These are phyloP conservation scores for Escarpia spicata DNA, from an alignment of 2,888 invertebrate genomes.

Conservation along the genomic window DNA sequence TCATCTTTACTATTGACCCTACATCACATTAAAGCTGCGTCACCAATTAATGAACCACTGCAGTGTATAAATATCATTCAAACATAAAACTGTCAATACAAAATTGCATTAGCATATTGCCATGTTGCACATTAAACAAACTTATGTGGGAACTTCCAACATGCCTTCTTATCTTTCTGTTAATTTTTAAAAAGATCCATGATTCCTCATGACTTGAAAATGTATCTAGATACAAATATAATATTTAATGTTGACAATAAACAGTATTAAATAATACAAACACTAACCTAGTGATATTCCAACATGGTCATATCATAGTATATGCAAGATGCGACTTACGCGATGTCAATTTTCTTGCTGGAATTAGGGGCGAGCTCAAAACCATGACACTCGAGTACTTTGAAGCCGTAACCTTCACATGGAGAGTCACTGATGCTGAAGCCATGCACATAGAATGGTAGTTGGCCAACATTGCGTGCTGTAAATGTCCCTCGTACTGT, in stretches of 20 bases:
- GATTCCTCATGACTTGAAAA: neutral
- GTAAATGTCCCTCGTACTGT: conserved; percentile 84
- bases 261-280: neutral
- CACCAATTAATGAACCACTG: too few species aligned
- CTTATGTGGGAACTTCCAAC: neutral
- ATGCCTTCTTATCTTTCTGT: neutral
- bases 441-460: conserved; percentile 80
- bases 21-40: neutral
- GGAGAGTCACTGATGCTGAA: conserved; percentile 74
- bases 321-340: conserved; percentile 64
- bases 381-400: conserved; percentile 57
- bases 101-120: neutral
- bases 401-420: conserved; percentile 76
- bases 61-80: too few species aligned
- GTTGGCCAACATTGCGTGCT: conserved; percentile 89
- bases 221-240: neutral
- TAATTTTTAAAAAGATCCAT: neutral
- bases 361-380: conserved; percentile 52
- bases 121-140: neutral
- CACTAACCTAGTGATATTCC: neutral
- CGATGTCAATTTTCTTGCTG: conserved; percentile 77
- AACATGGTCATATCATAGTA: neutral
- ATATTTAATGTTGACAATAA: neutral
- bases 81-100: too few species aligned
- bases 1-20: neutral